Evolutionary conservation across 2,113 vertebrate genomes (phyloP), one percentile per base, ranked within the genome.

Genomic region (Buteo buteo): DNA sequence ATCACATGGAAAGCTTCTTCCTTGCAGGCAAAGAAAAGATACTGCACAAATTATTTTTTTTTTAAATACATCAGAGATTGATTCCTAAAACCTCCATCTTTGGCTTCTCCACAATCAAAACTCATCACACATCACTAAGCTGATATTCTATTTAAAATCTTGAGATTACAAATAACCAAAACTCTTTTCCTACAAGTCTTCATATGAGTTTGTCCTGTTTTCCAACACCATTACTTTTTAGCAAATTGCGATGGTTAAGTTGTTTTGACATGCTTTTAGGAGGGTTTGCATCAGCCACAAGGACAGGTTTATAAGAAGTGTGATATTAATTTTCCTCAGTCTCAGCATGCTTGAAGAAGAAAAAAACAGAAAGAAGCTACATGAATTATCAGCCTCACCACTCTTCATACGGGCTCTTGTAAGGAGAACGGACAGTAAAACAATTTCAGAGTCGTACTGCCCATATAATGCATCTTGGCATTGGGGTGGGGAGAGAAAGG

Each of bases 231-330:
- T 82, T 92, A 66, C 24, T 24, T 94, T 96, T 55, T 86, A 96
- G 32, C 67, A 79, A 92, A 76, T 66, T 67, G 45, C 77, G 55
- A 59, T 1, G 2, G 45, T 93, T 90, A 70, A 88, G 88, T 59
- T 97, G 95, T 89, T 93, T 72, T 82, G 80, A 86, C 86, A 70
- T 83, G n/a, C 16, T 87, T 93, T 94, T 79, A 77, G 62, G 15
- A 61, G 26, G 10, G 21, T 61, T 67, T 88, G 28, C 25, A 55
- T 87, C 77, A 44, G 26, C 45, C 78, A 69, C 36, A 38, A 88
- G 77, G 36, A 88, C 49, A 65, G 40, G 22, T 62, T 93, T 76
- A 38, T 61, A 82, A 49, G 21, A 92, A 61, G 86, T 50, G 70
- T 58, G 74, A 87, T 85, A 94, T 76, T 94, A 69, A 89, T 84